Evolutionary conservation across 2,888 invertebrate genomes (phyloP), one percentile per base, ranked within the genome.

Genomic region (Oasisia sp.): DNA sequence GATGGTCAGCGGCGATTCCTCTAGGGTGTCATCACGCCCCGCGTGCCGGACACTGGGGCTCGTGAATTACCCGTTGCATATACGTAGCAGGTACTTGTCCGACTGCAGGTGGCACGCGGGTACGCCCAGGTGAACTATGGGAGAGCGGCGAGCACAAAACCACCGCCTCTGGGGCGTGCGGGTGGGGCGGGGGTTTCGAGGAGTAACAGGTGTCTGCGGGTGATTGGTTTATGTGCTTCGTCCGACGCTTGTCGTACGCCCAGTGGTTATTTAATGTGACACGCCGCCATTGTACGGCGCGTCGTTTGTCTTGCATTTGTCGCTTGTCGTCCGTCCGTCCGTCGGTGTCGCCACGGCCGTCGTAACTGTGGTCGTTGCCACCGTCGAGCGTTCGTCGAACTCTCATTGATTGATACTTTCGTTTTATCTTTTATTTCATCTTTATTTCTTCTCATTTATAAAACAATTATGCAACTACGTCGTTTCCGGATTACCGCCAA

Each of bases 211-310:
- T 74, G 74, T 74, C 74, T 19, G 19, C 74, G 74, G 27, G 74
- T 19, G 74, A 74, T 74, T 74, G 74, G 74, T 74, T 74, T 74
- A 74, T 74, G 74, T 74, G 27, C 74, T 19, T 27, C n/a, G 74
- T 74, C 7, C 74, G 74, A 74, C 27, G 74, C 74, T 74, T 74
- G 74, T 74, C 74, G 74, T n/a, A 74, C n/a, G 74, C 74, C 74
- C 74, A 27, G 74, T 74, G 74, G 74, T 74, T 74, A 74, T 74
- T 74, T 74, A 74, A 74, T 74, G 74, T 74, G 74, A 74, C 74
- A 74, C 74, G 74, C 27, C 19, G 74, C 27, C 74, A 27, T 74
- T 74, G 74, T 74, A 19, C 74, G 74, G n/a, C 19, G 27, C 27
- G 74, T 74, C 74, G 74, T 74, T n/a, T 19, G 74, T 74, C 74